Conservation (phyloP, 1,140 invertebrate species). For the Caenorhabditis inopinata region DNA sequence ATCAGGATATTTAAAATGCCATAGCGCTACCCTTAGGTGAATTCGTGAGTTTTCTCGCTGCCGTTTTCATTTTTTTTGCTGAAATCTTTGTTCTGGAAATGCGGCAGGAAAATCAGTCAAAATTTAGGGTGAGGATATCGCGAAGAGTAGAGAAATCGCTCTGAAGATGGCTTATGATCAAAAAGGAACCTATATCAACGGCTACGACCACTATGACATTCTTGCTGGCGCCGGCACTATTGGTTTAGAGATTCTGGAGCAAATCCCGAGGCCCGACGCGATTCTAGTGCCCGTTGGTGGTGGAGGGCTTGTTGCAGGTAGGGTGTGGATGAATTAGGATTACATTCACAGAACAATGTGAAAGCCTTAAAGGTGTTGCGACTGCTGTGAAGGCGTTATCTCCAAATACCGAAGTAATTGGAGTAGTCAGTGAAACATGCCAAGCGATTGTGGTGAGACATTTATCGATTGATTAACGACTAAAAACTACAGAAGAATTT, state of each 20-base stretch:
- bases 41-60: too few species aligned
- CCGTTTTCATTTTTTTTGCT: too few species aligned
- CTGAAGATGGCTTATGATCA: conserved; percentile 38
- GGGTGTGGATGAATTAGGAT: too few species aligned
- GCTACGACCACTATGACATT: conserved; percentile 80
- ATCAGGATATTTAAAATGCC: too few species aligned
- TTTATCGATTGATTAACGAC: neutral
- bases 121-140: conserved; percentile 45
- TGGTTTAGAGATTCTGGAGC: conserved; percentile 82
- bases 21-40: too few species aligned
- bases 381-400: conserved; percentile 80
- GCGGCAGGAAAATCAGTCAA: too few species aligned
- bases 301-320: conserved; percentile 81
- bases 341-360: too few species aligned
- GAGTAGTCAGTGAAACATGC: conserved; percentile 76
- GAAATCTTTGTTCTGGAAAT: too few species aligned
- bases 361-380: conserved; percentile 68
- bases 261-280: conserved; percentile 67
- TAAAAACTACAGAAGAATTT: neutral
- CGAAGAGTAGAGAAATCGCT: conserved; percentile 25
- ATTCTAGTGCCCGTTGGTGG: conserved; percentile 79
- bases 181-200: conserved; percentile 50
- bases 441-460: neutral
- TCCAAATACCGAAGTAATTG: conserved; percentile 75
- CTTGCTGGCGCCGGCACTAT: conserved; percentile 87